Base-by-base conservation (phyloP, 2,888 invertebrate genomes). In the Plemyria rubiginata region DNA sequence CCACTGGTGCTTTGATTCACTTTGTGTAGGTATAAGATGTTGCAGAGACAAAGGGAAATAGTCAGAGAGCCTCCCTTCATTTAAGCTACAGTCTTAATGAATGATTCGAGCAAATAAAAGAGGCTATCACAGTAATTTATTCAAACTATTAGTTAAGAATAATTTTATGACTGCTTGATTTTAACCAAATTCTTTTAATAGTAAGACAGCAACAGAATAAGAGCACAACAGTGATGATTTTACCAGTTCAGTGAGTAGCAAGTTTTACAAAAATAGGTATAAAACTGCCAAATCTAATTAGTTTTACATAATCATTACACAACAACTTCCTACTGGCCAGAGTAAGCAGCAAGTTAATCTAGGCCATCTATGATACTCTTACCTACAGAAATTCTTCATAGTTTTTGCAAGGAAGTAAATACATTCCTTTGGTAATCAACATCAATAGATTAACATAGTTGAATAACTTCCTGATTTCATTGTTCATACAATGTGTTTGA, bases 391-490 rank as follows among this genome's bases (percentile, higher is more conserved):
- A 41, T 16, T 50, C 38, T 61, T 60, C 46, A 38, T 36, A 53
- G 41, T 49, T 62, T 49, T 57, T 54, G 52, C 32, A 62, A 62
- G 55, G 57, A 62, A 66, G 60, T 55, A 16, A 51, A 53, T 60
- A 49, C 22, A 60, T 46, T 54, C 64, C 64, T 62, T 60, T 54
- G 60, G 59, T 59, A 68, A 68, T 69, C 62, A 66, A 53, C 55
- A 15, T 16, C 65, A 61, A 61, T 57, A 49, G 43, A 70, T 70
- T 67, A 58, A 54, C 70, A 70, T 70, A 70, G 55, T 45, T 54
- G 15, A 51, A 65, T 60, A 65, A 60, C 67, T 70, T 70, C 70
- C 67, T 66, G 60, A 64, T 59, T 70, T 64, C 60, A 60, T 54
- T 46, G 58, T 54, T 40, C 16, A 52, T 43, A 57, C 38, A 16